phyloP scores from a whole-genome alignment of 2,797 vertebrate genomes.

The Echeneis naucrates region DNA sequence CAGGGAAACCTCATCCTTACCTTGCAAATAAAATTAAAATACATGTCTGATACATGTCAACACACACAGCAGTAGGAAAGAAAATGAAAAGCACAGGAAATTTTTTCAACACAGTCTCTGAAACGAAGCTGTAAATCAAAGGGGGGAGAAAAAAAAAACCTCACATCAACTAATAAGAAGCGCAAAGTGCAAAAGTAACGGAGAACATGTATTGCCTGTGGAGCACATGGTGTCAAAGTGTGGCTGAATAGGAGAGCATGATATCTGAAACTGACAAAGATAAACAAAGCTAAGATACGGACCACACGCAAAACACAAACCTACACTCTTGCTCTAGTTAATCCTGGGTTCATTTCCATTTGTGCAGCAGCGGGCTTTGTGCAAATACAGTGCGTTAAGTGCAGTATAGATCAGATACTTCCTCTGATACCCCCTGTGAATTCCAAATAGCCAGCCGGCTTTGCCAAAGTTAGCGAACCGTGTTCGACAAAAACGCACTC shows the following conservation, averaged over 20 bases:
- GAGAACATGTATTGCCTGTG: constrained; percentile 17
- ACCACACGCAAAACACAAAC: neutral
- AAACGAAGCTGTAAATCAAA: constrained; percentile 25
- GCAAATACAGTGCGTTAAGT: constrained; percentile 19
- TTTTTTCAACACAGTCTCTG: constrained; percentile 20
- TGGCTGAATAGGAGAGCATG: constrained; percentile 12
- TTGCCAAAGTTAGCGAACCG: constrained; percentile 68
- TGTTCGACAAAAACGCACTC: constrained; percentile 61
- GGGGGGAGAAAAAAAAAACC: too few relatives aligned
- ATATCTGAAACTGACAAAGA: constrained; percentile 38
- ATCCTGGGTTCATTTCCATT: constrained; percentile 52
- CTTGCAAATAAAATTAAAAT: constrained; percentile 49
- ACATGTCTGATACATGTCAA: constrained; percentile 17
- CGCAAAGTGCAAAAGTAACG: neutral
- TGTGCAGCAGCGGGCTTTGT: constrained; percentile 28
- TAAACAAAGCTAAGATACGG: constrained; percentile 3
- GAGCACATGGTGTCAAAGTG: constrained; percentile 28
- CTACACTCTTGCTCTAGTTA: constrained; percentile 9
- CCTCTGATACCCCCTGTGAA: constrained; percentile 63
- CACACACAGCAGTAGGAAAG: constrained; percentile 4
- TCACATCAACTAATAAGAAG: constrained; percentile 14
- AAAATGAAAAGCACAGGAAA: neutral
- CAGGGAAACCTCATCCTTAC: constrained; percentile 30
- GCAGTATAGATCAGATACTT: constrained; percentile 71
- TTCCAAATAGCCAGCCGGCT: constrained; percentile 60